phyloP scores from a whole-genome alignment of 53 echinoderm and acorn worm genomes.

The Patiria pectinifera region DNA sequence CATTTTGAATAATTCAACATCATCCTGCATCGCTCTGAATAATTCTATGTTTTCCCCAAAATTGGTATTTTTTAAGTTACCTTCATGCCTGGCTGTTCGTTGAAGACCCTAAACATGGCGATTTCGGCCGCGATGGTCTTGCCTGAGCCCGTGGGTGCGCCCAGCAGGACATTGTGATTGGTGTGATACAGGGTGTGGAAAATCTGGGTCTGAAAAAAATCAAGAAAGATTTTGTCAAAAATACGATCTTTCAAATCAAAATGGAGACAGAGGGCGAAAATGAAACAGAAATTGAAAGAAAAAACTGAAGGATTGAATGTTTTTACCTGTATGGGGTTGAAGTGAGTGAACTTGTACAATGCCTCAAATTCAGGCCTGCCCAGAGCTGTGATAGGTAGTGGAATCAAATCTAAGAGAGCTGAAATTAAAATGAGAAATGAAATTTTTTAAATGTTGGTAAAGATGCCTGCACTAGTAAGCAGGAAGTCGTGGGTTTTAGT shows the following conservation, averaged over 20 bases:
- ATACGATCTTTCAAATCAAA: neutral
- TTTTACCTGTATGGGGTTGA: slow-evolving; percentile 95
- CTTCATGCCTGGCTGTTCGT: slow-evolving; percentile 90
- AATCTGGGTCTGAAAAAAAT: slow-evolving; percentile 86
- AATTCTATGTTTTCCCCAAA: neutral
- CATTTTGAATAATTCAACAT: neutral
- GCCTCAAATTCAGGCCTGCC: slow-evolving; percentile 82
- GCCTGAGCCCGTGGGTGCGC: slow-evolving; percentile 97
- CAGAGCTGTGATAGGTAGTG: slow-evolving; percentile 88
- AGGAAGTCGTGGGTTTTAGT: neutral
- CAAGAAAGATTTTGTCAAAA: neutral
- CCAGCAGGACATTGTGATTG: slow-evolving; percentile 92
- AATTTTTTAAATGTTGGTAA: neutral
- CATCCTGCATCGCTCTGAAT: neutral
- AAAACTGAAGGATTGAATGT: neutral
- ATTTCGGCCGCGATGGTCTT: slow-evolving; percentile 99
- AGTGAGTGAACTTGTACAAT: slow-evolving; percentile 90
- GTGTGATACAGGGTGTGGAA: slow-evolving; percentile 98
- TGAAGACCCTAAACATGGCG: slow-evolving; percentile 99
- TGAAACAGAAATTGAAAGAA: neutral
- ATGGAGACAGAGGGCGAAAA: neutral
- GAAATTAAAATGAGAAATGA: neutral
- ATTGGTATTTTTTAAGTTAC: neutral
- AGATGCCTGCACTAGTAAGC: neutral
- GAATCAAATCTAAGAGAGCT: slow-evolving; percentile 90